Base-by-base conservation (phyloP, 2,797 vertebrate species). In the Fundulus diaphanus region DNA sequence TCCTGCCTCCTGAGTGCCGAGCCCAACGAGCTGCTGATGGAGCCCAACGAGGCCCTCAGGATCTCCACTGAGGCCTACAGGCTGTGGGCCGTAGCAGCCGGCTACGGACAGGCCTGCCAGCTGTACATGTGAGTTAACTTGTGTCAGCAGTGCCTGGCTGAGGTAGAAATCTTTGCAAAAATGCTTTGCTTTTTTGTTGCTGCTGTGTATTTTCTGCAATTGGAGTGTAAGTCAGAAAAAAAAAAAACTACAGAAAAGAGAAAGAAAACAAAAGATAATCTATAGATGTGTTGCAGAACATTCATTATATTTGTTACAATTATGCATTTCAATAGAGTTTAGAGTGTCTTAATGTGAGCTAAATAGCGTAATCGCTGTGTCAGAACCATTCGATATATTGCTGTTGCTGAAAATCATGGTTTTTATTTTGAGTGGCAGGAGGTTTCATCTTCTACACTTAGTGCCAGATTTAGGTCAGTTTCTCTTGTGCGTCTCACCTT, bases 21-120 rank as follows among this genome's bases (percentile, higher is more conserved):
- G 20, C 97, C 97, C 0, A 33, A 68, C 44, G 96, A 98, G 70
- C 88, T 99, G 91, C 93, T 92, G 22, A 91, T 99, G 86, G 96
- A 95, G 0, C 78, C 76, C 0, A 79, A 91, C 7, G 97, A 99
- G 82, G 97, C 96, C 15, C 69, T 96, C 76, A 81, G 68, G 49
- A 90, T 99, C 76, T 95, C 87, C 92, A 96, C 93, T 0, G 98
- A 99, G 85, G 95, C 97, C 2, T 96, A 97, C 83, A 96, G 97
- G 35, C 75, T 99, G 59, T 99, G 97, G 96, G 95, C 97, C 5
- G 96, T 98, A 78, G 96, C 96, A 0, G 96, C 96, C 2, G 92
- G 90, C 68, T 99, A 98, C 0, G 96, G 97, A 49, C 98, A 98
- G 82, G 96, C 96, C 22, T 95, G 97, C 77, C 93, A 96, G 75